Evolutionary conservation across 2,888 invertebrate species (phyloP), one percentile per base, ranked within the genome.

Genomic region (Odontothrips loti): DNA sequence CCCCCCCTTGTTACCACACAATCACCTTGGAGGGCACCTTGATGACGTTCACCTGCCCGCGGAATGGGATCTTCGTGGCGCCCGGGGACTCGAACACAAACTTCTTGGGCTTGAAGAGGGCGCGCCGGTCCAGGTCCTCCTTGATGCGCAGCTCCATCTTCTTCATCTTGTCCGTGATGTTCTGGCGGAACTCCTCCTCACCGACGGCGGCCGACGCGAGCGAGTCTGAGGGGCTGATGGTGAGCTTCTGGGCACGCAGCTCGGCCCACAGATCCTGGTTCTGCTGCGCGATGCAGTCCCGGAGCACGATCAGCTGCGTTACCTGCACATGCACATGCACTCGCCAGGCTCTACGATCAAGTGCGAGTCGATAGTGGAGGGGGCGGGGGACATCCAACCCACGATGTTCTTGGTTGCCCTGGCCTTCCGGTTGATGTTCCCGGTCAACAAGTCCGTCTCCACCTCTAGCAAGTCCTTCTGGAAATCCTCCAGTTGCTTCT

Each of bases 121-220:
- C n/a, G 82, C 68, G 83, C 79, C 48, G 83, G 82, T 79, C 75
- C n/a, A 68, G 82, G 80, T 75, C 83, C 20, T 68, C 81, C 80
- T 82, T 80, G 27, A 79, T 79, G 80, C 68, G 80, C 80, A n/a
- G 63, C 68, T 75, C 68, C 68, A 75, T 75, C 68, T 75, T 75
- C 27, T 27, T 75, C 68, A 75, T 75, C 68, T 75, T 75, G 68
- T 75, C 68, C 68, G 68, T 75, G 81, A 29, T 51, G 43, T 48
- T 78, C 82, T 79, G 82, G 82, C 9, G 81, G 81, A 29, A 82
- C 80, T 68, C 80, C 80, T 8, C 27, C 17, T n/a, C 83, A 80
- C 80, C 12, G 82, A 47, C 34, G 82, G 81, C 80, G 80, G 82
- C 79, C 79, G 82, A 34, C 81, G 82, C 63, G 80, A 82, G 20